A percentile compares a stretch with the other conserved stretches of the same genome.
Evolutionary conservation across 2,888 invertebrate genomes (phyloP).

Genomic region (Boloria selene): DNA sequence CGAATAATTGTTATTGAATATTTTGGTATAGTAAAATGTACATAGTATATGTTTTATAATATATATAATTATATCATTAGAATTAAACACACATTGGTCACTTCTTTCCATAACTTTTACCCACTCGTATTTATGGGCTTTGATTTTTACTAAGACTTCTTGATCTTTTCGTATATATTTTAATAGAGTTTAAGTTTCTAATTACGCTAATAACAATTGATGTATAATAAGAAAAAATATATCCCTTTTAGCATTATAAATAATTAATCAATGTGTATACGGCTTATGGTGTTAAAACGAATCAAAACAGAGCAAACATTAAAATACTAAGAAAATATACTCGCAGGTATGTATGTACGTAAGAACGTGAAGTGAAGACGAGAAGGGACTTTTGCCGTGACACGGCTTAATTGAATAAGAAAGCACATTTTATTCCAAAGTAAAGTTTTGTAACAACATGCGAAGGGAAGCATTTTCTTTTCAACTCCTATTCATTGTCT

Average conservation of each 20-base stretch:
- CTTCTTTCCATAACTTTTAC: too few species aligned
- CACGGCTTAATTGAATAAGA: constrained; percentile 27
- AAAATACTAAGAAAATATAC: background rate
- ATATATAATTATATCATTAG: too few species aligned
- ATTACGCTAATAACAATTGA: too few species aligned
- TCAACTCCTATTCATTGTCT: constrained; percentile 32
- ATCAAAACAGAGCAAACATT: background rate
- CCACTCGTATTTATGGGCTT: too few species aligned
- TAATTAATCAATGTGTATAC: too few species aligned
- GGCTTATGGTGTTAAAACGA: background rate
- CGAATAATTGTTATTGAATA: constrained; percentile 2
- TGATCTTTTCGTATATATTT: too few species aligned
- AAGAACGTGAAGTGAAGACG: background rate
- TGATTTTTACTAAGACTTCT: too few species aligned
- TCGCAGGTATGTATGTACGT: background rate
- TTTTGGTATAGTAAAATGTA: background rate
- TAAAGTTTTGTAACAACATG: constrained; percentile 13
- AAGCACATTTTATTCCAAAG: constrained; percentile 21
- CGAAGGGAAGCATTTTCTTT: constrained; percentile 23
- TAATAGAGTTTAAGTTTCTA: too few species aligned
- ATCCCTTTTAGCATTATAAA: too few species aligned
- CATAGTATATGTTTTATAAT: background rate
- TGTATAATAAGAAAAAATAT: too few species aligned
- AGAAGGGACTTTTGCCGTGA: constrained; percentile 9
- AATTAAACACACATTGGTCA: too few species aligned